Evolutionary conservation across 2,888 invertebrate genomes (phyloP).

Genomic region (Watsonalla cultraria): DNA sequence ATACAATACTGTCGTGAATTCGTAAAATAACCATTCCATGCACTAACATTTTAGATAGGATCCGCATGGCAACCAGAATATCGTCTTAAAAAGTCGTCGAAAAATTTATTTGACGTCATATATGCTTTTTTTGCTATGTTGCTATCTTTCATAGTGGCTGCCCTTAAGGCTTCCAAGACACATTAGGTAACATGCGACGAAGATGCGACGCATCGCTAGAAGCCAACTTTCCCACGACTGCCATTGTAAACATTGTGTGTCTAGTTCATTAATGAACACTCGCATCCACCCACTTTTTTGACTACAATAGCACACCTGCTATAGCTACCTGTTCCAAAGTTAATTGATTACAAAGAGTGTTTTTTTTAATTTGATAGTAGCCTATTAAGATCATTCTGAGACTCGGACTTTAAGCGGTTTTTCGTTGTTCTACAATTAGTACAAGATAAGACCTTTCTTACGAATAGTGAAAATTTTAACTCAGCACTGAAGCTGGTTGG

Average conservation of each 20-base stretch:
- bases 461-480: too few relatives aligned
- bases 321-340: background rate
- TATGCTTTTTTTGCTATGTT: background rate
- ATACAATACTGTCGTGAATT: too few relatives aligned
- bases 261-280: constrained; percentile 55
- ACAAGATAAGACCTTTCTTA: too few relatives aligned
- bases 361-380: too few relatives aligned
- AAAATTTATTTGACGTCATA: background rate
- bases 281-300: constrained; percentile 16
- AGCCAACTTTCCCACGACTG: constrained; percentile 61
- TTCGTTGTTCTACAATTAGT: too few relatives aligned
- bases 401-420: too few relatives aligned
- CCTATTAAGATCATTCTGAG: too few relatives aligned
- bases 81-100: background rate
- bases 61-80: too few relatives aligned
- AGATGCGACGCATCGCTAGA: constrained; percentile 36
- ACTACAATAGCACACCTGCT: constrained; percentile 3
- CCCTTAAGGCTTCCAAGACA: constrained; percentile 10
- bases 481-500: too few relatives aligned
- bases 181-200: constrained; percentile 49
- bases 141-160: constrained; percentile 5
- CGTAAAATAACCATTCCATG: too few relatives aligned
- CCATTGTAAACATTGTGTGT: constrained; percentile 46
- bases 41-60: too few relatives aligned
- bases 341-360: background rate